Evolutionary conservation across 2,888 invertebrate species (phyloP), one percentile per base, ranked within the genome.

Genomic region (Eulithis testata): DNA sequence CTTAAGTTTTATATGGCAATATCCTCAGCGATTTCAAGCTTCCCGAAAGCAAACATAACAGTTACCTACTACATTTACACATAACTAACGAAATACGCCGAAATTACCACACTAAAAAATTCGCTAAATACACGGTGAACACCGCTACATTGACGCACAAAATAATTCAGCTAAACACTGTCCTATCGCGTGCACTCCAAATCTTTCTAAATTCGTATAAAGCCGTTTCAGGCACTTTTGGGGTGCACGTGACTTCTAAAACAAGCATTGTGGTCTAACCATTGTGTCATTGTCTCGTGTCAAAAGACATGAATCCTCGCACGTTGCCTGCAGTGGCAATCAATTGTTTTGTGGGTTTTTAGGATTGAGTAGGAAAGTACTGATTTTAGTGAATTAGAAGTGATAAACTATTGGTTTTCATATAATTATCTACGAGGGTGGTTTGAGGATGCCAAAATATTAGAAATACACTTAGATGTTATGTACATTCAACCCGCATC

Each of bases 91-190:
- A 79, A 86, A 88, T 81, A 82, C 84, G 84, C 81, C 81, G 83
- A 85, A 87, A 82, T 86, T 89, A 90, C 86, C 84, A 89, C 86
- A 84, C 90, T 88, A 90, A 91, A 91, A 87, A 91, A 89, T 92
- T 92, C 84, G 84, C 91, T 92, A 91, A 80, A 71, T 83, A 87
- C 73, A 72, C 83, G 80, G 85, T 77, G 82, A 79, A 80, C 77
- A 82, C 81, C 80, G 78, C 78, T 80, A 83, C 75, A 79, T 73
- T 74, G 65, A 79, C 78, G 81, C 85, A 83, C 84, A 88, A 73
- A 72, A 66, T 66, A 72, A 65, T 72, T 73, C 62, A 68, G 68
- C 73, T 73, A 73, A 70, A 57, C 68, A 79, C 74, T 69, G 21
- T 21, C 21, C 21, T 82, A 84, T 76, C 85, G 73, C 87, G 83